phyloP scores from a whole-genome alignment of 64 coral and sea anemone genomes.

The Montipora efflorescens region DNA sequence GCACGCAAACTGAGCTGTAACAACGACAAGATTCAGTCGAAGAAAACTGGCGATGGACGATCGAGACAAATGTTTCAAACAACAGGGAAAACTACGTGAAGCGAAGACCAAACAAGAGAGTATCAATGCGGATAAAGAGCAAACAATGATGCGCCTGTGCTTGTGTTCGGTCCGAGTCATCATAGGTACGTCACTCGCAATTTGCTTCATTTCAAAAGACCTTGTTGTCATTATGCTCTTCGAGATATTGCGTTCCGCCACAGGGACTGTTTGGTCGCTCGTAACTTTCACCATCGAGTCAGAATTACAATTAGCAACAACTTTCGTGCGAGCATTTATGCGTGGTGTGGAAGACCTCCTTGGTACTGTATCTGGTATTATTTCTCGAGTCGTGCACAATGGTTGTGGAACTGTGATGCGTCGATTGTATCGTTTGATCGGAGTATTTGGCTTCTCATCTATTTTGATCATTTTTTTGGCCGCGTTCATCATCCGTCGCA shows the following conservation, averaged over 20 bases:
- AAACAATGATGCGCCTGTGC: neutral
- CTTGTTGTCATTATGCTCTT: neutral
- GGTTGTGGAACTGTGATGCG: neutral
- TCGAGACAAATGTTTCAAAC: neutral
- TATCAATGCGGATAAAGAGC: neutral
- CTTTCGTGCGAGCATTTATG: neutral
- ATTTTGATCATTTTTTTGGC: neutral
- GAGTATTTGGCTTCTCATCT: neutral
- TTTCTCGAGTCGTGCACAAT: neutral
- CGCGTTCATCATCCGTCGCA: neutral
- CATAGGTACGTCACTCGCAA: neutral
- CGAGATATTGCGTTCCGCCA: neutral
- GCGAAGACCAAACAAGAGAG: no score
- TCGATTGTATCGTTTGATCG: neutral
- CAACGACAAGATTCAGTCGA: neutral
- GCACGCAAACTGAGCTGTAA: no score
- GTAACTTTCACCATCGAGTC: neutral
- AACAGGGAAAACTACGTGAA: neutral
- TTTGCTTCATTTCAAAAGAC: slow-evolving; percentile 9
- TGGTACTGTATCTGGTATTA: neutral
- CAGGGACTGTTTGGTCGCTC: neutral
- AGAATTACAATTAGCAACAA: neutral
- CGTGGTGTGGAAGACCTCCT: neutral
- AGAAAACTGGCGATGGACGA: neutral
- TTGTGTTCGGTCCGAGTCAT: neutral